phyloP scores from a whole-genome alignment of 2,797 vertebrate genomes.

The Paedocypris micromegethes region DNA sequence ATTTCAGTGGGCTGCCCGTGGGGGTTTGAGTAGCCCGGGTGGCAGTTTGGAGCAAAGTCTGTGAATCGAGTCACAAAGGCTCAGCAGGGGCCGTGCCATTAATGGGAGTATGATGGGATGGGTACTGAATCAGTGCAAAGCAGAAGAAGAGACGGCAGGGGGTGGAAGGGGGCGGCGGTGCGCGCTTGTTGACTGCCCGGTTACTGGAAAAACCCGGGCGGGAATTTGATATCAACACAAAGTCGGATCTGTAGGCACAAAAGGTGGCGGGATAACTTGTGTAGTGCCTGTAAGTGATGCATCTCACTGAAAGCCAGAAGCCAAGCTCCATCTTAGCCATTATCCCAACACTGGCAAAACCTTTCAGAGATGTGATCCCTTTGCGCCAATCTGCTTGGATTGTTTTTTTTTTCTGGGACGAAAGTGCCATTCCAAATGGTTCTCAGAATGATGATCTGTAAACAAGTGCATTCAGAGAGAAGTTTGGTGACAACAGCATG shows the following conservation, averaged over 20 bases:
- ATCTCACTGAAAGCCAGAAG: slow-evolving; percentile 67
- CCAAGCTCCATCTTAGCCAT: slow-evolving; percentile 73
- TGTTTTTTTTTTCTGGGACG: slow-evolving; percentile 55
- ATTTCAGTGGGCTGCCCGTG: slow-evolving; percentile 42
- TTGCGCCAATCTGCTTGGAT: slow-evolving; percentile 38
- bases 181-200: slow-evolving; percentile 18
- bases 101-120: slow-evolving; percentile 41
- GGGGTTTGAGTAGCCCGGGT: slow-evolving; percentile 28
- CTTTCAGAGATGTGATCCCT: slow-evolving; percentile 57
- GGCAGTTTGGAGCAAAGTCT: slow-evolving; percentile 37
- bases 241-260: neutral
- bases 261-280: too few species aligned
- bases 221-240: slow-evolving; percentile 13
- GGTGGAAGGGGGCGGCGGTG: slow-evolving; percentile 21
- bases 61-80: slow-evolving; percentile 54
- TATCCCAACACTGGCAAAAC: slow-evolving; percentile 71
- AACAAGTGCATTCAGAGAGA: slow-evolving; percentile 52
- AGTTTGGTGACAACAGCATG: slow-evolving; percentile 10
- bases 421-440: neutral
- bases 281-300: slow-evolving; percentile 14
- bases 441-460: slow-evolving; percentile 51
- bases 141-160: slow-evolving; percentile 8
- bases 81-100: slow-evolving; percentile 57
- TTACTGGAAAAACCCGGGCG: slow-evolving; percentile 35
- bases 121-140: slow-evolving; percentile 39